phyloP scores from a whole-genome alignment of 1,140 invertebrate species.

The Ptiloglossa arizonensis region DNA sequence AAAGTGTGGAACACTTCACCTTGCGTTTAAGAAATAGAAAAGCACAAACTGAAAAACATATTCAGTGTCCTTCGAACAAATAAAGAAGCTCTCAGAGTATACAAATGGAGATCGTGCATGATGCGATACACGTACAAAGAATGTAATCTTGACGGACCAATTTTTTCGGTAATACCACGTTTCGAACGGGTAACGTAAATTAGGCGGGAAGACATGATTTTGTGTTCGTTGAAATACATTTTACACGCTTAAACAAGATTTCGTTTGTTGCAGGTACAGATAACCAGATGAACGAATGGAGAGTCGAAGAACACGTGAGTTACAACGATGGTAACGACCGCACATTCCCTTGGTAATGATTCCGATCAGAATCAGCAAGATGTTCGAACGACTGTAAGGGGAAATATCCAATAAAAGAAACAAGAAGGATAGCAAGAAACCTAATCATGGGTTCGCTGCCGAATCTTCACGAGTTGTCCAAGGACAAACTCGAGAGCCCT shows the following conservation, averaged over 20 bases:
- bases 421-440: neutral
- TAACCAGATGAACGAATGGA: neutral
- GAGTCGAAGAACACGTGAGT: neutral
- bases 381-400: constrained; percentile 7
- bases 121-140: too few relatives aligned
- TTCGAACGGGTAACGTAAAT: too few relatives aligned
- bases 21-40: too few relatives aligned
- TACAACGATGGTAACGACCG: constrained; percentile 3
- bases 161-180: too few relatives aligned
- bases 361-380: constrained; percentile 10
- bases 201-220: too few relatives aligned
- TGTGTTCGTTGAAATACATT: too few relatives aligned
- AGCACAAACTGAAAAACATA: too few relatives aligned
- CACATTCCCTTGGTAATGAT: constrained; percentile 20
- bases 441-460: constrained; percentile 84
- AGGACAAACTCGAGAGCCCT: constrained; percentile 75
- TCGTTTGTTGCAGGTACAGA: neutral
- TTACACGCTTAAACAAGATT: neutral
- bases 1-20: too few relatives aligned
- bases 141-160: too few relatives aligned
- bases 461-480: constrained; percentile 84
- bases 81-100: too few relatives aligned
- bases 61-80: too few relatives aligned
- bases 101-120: too few relatives aligned
- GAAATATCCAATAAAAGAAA: neutral